Evolutionary conservation across 64 coral and sea anemone species (phyloP).

Genomic region (Montipora efflorescens): DNA sequence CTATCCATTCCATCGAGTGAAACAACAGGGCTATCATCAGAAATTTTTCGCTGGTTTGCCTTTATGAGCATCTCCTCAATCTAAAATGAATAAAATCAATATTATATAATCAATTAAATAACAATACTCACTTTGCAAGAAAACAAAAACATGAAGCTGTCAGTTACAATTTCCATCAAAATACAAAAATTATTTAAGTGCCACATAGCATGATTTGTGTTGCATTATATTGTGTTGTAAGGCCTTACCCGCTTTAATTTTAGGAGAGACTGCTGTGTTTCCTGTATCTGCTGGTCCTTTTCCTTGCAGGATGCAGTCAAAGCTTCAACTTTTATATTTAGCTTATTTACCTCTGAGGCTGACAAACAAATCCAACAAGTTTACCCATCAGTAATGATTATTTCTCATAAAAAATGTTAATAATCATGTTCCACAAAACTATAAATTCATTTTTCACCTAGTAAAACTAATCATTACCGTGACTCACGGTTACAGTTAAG

Average conservation of each 20-base stretch:
- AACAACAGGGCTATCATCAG: conserved; percentile 55
- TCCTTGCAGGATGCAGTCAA: conserved; percentile 77
- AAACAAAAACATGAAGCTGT: too few relatives aligned
- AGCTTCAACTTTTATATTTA: conserved; percentile 91
- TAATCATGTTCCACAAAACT: too few relatives aligned
- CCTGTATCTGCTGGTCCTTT: conserved; percentile 82
- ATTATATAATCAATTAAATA: background rate
- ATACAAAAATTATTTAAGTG: background rate
- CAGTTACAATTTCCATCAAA: too few relatives aligned
- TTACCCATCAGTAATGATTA: background rate
- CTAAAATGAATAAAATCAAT: background rate
- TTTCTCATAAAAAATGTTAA: too few relatives aligned
- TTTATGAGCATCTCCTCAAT: conserved; percentile 72
- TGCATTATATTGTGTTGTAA: background rate
- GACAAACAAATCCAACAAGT: conserved; percentile 17
- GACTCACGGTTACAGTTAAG: too few relatives aligned
- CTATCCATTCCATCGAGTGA: conserved; percentile 54
- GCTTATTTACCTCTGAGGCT: conserved; percentile 94
- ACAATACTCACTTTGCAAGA: too few relatives aligned
- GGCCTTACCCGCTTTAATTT: conserved; percentile 82
- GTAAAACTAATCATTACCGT: too few relatives aligned
- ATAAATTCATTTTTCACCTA: too few relatives aligned
- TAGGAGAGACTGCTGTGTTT: conserved; percentile 63
- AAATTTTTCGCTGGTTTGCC: conserved; percentile 53
- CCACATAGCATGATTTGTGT: too few relatives aligned